These are phyloP conservation scores for Latheticus oryzae DNA, from an alignment of 2,888 invertebrate genomes.

Conservation along the genomic window DNA sequence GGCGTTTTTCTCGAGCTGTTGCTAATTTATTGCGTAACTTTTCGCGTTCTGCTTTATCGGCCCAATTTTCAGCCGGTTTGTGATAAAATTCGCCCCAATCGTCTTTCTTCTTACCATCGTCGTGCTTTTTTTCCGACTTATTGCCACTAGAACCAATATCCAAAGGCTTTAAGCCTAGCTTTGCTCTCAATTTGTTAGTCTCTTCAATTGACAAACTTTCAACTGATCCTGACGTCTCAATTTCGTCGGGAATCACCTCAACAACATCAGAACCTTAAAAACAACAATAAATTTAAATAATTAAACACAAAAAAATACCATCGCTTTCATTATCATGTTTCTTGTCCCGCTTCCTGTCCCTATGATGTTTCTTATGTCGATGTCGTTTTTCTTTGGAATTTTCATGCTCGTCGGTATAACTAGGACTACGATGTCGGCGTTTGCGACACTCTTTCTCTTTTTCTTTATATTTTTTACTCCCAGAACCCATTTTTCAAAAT, in stretches of 20 bases:
- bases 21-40: conserved; percentile 85
- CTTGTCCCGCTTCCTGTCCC: conserved; percentile 64
- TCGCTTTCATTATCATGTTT: conserved; percentile 66
- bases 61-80: conserved; percentile 83
- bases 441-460: conserved; percentile 74
- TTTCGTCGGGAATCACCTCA: conserved; percentile 56
- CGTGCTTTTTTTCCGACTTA: conserved; percentile 65
- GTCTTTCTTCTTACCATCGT: conserved; percentile 68
- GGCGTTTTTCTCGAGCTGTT: conserved; percentile 82
- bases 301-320: conserved; percentile 63
- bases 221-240: conserved; percentile 63
- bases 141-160: conserved; percentile 69
- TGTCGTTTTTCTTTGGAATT: conserved; percentile 67
- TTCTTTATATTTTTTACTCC: conserved; percentile 77
- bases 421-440: conserved; percentile 74
- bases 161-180: conserved; percentile 93
- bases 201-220: conserved; percentile 82
- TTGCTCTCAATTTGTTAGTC: conserved; percentile 90
- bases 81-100: conserved; percentile 86
- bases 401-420: conserved; percentile 68
- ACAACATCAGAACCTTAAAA: conserved; percentile 61
- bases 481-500: conserved; percentile 71
- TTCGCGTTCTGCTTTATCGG: conserved; percentile 80
- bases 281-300: conserved; percentile 31
- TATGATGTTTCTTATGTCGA: conserved; percentile 68